Evolutionary conservation across 2,888 invertebrate species (phyloP).

Genomic region (Lapara coniferarum): DNA sequence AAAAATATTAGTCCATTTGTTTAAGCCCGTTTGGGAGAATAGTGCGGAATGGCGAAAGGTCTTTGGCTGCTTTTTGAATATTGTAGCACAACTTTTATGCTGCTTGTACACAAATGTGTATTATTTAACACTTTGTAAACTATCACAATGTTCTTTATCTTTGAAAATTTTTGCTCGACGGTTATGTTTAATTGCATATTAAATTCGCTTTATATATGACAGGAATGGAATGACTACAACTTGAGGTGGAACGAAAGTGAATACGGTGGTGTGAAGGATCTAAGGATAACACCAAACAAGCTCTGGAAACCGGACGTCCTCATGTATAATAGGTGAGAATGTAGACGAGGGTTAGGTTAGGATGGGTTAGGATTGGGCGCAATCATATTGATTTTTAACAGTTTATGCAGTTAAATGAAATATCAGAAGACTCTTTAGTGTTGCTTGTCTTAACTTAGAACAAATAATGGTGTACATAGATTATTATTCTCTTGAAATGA

Average conservation of each 20-base stretch:
- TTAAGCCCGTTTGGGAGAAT: constrained; percentile 15
- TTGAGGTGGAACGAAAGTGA: constrained; percentile 98
- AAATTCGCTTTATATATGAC: constrained; percentile 49
- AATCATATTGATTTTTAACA: background rate
- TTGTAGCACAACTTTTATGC: background rate
- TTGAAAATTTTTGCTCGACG: constrained; percentile 11
- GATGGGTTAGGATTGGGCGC: background rate
- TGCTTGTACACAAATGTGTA: background rate
- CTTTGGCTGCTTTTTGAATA: constrained; percentile 10
- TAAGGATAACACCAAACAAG: constrained; percentile 96
- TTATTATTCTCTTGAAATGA: no score
- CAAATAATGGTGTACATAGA: no score
- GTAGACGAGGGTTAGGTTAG: constrained; percentile 31
- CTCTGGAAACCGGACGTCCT: constrained; percentile 99
- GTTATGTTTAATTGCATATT: background rate
- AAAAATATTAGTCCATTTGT: constrained; percentile 35
- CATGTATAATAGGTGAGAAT: constrained; percentile 98
- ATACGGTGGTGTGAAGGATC: constrained; percentile 96
- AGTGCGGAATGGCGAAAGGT: background rate
- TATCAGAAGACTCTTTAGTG: no score
- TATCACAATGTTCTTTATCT: background rate
- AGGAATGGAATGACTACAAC: constrained; percentile 99
- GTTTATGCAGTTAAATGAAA: background rate
- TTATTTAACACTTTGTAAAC: background rate
- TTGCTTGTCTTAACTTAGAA: no score